Evolutionary conservation across 2,888 invertebrate species (phyloP).

Genomic region (Molorchus minor): DNA sequence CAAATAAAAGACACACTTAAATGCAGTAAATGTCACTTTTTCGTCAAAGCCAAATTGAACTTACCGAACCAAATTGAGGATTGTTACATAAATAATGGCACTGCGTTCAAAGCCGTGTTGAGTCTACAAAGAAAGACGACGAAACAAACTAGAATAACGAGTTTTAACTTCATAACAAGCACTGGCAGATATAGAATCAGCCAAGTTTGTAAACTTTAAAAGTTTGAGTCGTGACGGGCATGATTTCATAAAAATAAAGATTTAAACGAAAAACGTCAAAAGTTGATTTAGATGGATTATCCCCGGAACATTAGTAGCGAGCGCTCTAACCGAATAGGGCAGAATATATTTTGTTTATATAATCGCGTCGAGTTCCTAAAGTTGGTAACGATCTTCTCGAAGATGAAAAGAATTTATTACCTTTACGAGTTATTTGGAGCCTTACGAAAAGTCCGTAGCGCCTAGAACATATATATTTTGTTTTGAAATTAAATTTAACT

Average conservation of each 20-base stretch:
- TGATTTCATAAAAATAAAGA: conserved; percentile 2
- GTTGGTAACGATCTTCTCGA: conserved; percentile 6
- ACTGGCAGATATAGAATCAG: conserved; percentile 6
- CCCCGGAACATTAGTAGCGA: neutral
- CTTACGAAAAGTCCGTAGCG: conserved; percentile 7
- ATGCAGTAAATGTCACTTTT: too few species aligned
- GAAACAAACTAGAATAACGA: neutral
- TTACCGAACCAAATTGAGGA: too few species aligned
- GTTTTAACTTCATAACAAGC: conserved; percentile 9
- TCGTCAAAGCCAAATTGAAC: too few species aligned
- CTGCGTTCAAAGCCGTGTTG: too few species aligned
- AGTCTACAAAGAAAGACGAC: neutral
- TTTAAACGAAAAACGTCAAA: conserved; percentile 12
- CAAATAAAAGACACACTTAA: too few species aligned
- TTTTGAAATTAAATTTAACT: too few species aligned
- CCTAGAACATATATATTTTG: too few species aligned
- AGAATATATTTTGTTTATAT: conserved; percentile 13
- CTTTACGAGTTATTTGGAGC: conserved; percentile 13
- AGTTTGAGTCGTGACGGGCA: neutral
- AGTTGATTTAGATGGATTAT: conserved; percentile 14
- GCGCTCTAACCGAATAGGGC: neutral
- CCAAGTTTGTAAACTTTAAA: conserved; percentile 6
- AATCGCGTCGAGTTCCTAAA: conserved; percentile 5
- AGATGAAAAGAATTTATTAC: conserved; percentile 17
- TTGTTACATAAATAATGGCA: too few species aligned